A percentile compares a stretch with the other conserved stretches of the same genome.
Conservation (phyloP, 1,140 invertebrate species). For the Drosophila punjabiensis region DNA sequence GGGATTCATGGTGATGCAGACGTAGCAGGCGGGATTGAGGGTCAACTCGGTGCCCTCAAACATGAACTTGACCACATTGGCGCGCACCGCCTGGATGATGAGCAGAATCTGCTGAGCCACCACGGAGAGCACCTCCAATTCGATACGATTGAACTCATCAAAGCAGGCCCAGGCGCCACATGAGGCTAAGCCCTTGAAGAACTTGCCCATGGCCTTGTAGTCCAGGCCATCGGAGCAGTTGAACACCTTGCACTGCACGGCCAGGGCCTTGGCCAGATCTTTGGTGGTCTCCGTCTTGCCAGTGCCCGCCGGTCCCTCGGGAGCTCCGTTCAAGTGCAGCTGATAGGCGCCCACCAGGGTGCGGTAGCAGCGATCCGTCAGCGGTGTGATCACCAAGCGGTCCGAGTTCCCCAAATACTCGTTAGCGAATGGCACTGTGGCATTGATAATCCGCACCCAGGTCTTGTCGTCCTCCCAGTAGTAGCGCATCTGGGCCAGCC, state of each 20-base stretch:
- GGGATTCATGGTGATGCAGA: constrained; percentile 98
- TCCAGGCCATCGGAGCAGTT: constrained; percentile 98
- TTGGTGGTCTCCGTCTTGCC: constrained; percentile 97
- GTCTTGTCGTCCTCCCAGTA: constrained; percentile 94
- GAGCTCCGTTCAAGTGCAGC: constrained; percentile 94
- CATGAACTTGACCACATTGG: constrained; percentile 89
- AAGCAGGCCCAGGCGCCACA: constrained; percentile 98
- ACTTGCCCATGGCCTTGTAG: constrained; percentile 97
- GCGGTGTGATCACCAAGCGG: constrained; percentile 92
- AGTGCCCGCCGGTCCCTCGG: constrained; percentile 95
- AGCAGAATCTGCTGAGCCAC: constrained; percentile 94
- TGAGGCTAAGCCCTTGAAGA: constrained; percentile 94
- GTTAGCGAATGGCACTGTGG: constrained; percentile 94
- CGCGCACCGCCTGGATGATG: constrained; percentile 92
- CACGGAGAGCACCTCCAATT: constrained; percentile 94
- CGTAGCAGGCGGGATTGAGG: constrained; percentile 93
- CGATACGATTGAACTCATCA: constrained; percentile 98
- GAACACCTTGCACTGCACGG: constrained; percentile 97
- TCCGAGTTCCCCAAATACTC: constrained; percentile 95
- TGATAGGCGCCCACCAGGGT: constrained; percentile 95
- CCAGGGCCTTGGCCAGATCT: constrained; percentile 95
- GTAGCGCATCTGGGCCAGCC: constrained; percentile 96
- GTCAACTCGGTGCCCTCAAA: constrained; percentile 94
- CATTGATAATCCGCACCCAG: constrained; percentile 94
- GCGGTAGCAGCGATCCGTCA: constrained; percentile 94